These are phyloP conservation scores for Gopherus evgoodei DNA, from an alignment of 2,113 vertebrate genomes.

Conservation along the genomic window DNA sequence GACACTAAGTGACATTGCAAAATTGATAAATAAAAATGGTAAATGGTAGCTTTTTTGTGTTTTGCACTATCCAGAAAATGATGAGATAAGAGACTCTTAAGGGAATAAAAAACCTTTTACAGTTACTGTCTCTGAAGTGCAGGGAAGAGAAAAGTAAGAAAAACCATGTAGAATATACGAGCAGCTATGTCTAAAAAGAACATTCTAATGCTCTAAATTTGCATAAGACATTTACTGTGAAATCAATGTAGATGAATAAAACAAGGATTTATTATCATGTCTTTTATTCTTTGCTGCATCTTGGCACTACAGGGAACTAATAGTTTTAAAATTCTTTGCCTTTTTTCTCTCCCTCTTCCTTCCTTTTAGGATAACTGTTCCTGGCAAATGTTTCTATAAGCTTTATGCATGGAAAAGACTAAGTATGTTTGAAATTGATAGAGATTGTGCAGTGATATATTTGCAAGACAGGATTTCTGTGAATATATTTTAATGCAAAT, in stretches of 20 bases:
- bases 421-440: conserved; percentile 75
- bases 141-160: background rate
- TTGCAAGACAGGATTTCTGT: conserved; percentile 61
- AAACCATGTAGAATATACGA: conserved; percentile 35
- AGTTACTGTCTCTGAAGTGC: conserved; percentile 8
- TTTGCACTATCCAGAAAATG: conserved; percentile 36
- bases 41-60: background rate
- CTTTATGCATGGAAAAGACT: conserved; percentile 62
- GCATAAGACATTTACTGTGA: conserved; percentile 51
- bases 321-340: conserved; percentile 43
- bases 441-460: conserved; percentile 59
- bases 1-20: background rate
- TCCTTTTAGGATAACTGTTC: conserved; percentile 37
- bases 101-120: background rate
- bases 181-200: background rate
- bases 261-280: conserved; percentile 48
- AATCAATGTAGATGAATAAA: conserved; percentile 54
- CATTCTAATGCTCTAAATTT: conserved; percentile 54
- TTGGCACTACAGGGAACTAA: conserved; percentile 24
- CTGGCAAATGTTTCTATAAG: conserved; percentile 56
- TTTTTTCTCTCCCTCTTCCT: conserved; percentile 11
- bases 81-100: conserved; percentile 11
- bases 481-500: conserved; percentile 76
- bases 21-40: background rate
- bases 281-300: conserved; percentile 51